Evolutionary conservation across 2,797 vertebrate genomes (phyloP).

Genomic region (Luscinia megarhynchos): DNA sequence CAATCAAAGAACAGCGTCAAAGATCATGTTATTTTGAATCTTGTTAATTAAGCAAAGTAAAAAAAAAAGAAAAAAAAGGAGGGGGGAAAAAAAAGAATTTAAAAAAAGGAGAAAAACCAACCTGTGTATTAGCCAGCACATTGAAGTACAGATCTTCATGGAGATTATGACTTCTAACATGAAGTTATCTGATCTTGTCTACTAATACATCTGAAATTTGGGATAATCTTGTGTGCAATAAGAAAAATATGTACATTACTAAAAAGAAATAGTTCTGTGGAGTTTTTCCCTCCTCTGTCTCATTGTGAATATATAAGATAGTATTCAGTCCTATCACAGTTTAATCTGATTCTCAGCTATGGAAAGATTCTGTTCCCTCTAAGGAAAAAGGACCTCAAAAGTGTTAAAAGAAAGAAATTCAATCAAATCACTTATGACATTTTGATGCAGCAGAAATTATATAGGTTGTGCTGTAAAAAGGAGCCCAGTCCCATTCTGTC

Average conservation of each 20-base stretch:
- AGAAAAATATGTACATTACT: neutral
- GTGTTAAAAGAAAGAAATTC: neutral
- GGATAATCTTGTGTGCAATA: neutral
- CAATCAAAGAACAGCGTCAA: neutral
- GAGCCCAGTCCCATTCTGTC: neutral
- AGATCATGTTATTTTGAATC: constrained; percentile 24
- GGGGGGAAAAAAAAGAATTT: neutral
- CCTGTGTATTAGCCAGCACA: neutral
- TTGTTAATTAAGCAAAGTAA: constrained; percentile 24
- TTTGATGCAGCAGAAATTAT: neutral
- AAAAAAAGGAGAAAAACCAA: neutral
- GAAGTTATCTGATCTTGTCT: neutral
- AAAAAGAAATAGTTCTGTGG: neutral
- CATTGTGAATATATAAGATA: neutral
- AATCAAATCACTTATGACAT: neutral
- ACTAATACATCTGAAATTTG: neutral
- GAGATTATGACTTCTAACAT: too few relatives aligned
- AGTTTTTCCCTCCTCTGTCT: neutral
- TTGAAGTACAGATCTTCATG: neutral
- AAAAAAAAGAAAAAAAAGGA: neutral
- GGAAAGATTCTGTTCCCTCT: neutral
- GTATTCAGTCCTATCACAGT: neutral
- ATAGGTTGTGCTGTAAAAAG: neutral
- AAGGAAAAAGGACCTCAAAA: neutral
- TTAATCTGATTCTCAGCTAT: neutral